Base-by-base conservation (phyloP, 1,140 invertebrate species). In the Ceratina japonica region DNA sequence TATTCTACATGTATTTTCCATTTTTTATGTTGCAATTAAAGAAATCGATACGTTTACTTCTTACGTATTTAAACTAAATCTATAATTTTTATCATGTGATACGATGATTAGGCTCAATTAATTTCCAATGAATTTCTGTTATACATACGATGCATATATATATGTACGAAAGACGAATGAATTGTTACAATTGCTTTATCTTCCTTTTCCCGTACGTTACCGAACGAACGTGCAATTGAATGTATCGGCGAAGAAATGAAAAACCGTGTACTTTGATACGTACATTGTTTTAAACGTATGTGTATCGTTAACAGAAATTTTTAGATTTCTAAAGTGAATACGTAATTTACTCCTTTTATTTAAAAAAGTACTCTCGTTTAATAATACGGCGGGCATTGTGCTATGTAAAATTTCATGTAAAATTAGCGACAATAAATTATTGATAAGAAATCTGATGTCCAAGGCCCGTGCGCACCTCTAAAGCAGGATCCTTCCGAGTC, bases 1-100 rank as follows among this genome's bases (percentile, higher is more conserved):
- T 71, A 63, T 75, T 61, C 63, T 64, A 70, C 74, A 76, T 74
- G 37, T 81, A 81, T 68, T 69, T 63, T 61, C 44, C 64, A 81
- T 81, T 84, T 85, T 78, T 58, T 62, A 64, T 80, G 18, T 75
- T 72, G 61, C 51, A 75, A 61, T 31, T 83, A 16, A 27, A 75
- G 1, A 75, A 75, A 75, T 13, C 54, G 69, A 75, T 54, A 71
- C 52, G 20, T 64, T 78, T 64, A 27, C 37, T 31, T 62, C 22
- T 20, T 77, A 44, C 27, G 62, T 62, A 77, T 71, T 77, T 62
- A 77, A 70, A 52, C 52, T 15, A 18, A 63, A 71, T 5, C 13
- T 61, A 70, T 51, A 10, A 24, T 59, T 22, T 15, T 77, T 8
- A 24, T 49, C 22, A 52, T 7, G 31, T 7, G 13, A 31, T 62